Conservation (phyloP, 2,797 vertebrate genomes). For the Orientallactaga sibirica region DNA sequence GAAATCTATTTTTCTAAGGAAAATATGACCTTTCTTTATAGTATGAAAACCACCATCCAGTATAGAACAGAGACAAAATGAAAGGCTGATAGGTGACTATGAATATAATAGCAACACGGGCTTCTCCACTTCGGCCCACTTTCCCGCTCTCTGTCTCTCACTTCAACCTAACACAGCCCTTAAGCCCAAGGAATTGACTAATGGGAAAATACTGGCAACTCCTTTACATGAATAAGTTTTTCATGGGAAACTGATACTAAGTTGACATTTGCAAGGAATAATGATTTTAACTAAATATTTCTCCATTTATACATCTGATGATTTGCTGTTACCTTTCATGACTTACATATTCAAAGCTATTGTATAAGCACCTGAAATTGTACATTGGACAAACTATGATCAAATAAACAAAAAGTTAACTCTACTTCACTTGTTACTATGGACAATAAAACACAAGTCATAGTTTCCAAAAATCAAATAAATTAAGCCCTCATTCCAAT, state of each 20-base stretch:
- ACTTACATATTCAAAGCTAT: slow-evolving; percentile 13
- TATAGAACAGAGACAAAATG: neutral
- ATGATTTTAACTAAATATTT: slow-evolving; percentile 54
- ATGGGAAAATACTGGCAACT: neutral
- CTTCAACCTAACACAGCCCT: neutral
- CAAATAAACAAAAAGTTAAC: slow-evolving; percentile 27
- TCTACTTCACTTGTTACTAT: neutral
- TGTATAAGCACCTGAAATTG: slow-evolving; percentile 59
- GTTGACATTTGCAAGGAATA: slow-evolving; percentile 29
- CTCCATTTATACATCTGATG: slow-evolving; percentile 33
- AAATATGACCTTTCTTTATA: neutral
- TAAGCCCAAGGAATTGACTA: neutral
- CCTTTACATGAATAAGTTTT: slow-evolving; percentile 27
- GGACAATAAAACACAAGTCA: neutral
- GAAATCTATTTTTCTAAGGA: neutral
- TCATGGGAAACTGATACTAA: neutral
- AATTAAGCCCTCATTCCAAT: neutral
- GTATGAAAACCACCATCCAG: too few relatives aligned
- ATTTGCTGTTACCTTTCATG: slow-evolving; percentile 51
- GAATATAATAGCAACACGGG: neutral
- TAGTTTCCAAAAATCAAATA: neutral
- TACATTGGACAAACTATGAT: slow-evolving; percentile 27
- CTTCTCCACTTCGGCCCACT: neutral
- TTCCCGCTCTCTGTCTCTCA: too few relatives aligned
- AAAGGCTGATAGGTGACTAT: neutral